Conservation (phyloP, 2,888 invertebrate species). For the Euplagia quadripunctaria region DNA sequence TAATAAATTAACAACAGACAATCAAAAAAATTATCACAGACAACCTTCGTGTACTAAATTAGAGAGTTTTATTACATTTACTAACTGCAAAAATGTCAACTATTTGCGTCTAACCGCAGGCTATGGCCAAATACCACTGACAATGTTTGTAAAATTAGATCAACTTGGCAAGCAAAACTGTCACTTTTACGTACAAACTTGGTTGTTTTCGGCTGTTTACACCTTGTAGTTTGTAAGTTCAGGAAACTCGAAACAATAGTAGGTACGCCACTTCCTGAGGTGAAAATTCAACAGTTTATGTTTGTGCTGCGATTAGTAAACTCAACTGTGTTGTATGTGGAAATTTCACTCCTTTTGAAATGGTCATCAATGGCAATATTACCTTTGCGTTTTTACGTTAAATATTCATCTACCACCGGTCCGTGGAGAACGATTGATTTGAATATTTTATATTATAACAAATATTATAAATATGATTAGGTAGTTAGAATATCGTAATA, state of each 20-base stretch:
- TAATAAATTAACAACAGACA: not conserved
- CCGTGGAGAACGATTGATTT: not conserved
- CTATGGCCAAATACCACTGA: slow-evolving; percentile 35
- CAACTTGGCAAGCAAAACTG: slow-evolving; percentile 28
- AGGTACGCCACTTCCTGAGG: slow-evolving; percentile 40
- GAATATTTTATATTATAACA: not conserved
- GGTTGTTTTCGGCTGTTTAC: slow-evolving; percentile 37
- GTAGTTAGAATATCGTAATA: not conserved
- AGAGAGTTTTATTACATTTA: not conserved
- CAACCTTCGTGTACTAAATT: not conserved
- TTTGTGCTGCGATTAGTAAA: slow-evolving; percentile 37
- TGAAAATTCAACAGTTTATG: slow-evolving; percentile 41
- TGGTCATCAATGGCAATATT: slow-evolving; percentile 5
- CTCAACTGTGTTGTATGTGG: slow-evolving; percentile 15
- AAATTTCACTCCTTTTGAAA: not conserved
- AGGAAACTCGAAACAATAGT: slow-evolving; percentile 50
- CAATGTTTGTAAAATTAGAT: slow-evolving; percentile 35
- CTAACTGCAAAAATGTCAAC: not conserved
- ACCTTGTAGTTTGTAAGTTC: slow-evolving; percentile 28
- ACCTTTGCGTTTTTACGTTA: not conserved
- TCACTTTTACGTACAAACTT: slow-evolving; percentile 31
- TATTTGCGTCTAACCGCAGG: slow-evolving; percentile 38
- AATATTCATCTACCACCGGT: not conserved
- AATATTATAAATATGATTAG: not conserved
- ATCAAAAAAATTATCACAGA: not conserved